Evolutionary conservation across 2,888 invertebrate species (phyloP), one percentile per base, ranked within the genome.

Genomic region (Craniophora ligustri): DNA sequence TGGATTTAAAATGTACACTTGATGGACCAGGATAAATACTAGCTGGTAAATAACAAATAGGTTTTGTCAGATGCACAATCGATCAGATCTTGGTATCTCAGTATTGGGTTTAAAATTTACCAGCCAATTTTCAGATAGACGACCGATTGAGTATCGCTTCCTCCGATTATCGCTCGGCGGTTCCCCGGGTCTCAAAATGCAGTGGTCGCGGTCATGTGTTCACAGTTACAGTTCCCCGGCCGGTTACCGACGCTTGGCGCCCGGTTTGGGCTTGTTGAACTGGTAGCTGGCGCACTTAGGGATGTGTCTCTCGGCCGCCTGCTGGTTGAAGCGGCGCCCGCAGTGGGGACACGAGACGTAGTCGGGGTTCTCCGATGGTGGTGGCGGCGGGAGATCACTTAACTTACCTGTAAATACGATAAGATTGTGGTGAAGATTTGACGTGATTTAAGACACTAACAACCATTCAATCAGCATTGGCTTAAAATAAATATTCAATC

Each of bases 301-400:
- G 72, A 99, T 98, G 92, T 99, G 98, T 19, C 98, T 92, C 69
- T 97, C 97, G 1, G 98, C 99, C 0, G 97, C 98, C 0, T 93
- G 89, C 76, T 96, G 95, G 91, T 97, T 98, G 93, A 99, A 99
- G 75, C 96, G 96, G 0, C 98, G 94, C 19, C 94, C 94, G 87
- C 98, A 99, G 89, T 98, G 96, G 0, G 98, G 98, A 80, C 98
- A 99, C 79, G 96, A 95, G 15, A 98, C 95, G 89, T 98, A 98
- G 92, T 98, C 98, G 0, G 97, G 97, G 82, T 97, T 98, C 83
- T 97, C 96, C 0, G 97, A 96, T 0, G 97, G 97, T 1, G 98
- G 98, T 0, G 98, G 98, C 0, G 98, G 98, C 0, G 98, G 98
- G 36, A 98, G 93, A 85, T 98, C 98, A 55, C 96, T 95, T 26